Evolutionary conservation across 92 coral and sea anemone genomes (phyloP).

Genomic region (Nematostella vectensis): DNA sequence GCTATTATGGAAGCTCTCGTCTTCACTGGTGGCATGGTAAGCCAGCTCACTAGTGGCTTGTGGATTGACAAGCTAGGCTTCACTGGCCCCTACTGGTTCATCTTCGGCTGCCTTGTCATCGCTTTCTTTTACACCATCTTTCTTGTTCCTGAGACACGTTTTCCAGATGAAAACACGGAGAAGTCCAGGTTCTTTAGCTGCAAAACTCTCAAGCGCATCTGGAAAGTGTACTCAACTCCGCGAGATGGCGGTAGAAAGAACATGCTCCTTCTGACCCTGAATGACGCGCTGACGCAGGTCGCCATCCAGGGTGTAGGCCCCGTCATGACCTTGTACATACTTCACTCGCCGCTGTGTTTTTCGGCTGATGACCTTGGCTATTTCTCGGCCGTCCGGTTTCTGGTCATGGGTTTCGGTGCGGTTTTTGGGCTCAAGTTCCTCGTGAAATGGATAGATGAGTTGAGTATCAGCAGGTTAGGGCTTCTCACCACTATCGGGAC

Average conservation of each 20-base stretch:
- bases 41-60: conserved; percentile 67
- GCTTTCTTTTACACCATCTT: conserved; percentile 33
- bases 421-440: conserved; percentile 51
- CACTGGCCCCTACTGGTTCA: conserved; percentile 62
- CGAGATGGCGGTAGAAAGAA: conserved; percentile 35
- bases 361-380: conserved; percentile 60
- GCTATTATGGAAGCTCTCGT: conserved; percentile 53
- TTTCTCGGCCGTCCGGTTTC: conserved; percentile 37
- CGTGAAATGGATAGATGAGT: conserved; percentile 42
- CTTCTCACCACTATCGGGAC: conserved; percentile 26
- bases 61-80: conserved; percentile 56
- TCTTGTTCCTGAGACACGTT: conserved; percentile 58
- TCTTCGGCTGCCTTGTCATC: conserved; percentile 39
- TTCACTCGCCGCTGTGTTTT: conserved; percentile 62
- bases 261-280: conserved; percentile 36
- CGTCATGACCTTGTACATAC: conserved; percentile 33
- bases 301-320: conserved; percentile 26
- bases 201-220: conserved; percentile 34
- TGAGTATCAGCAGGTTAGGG: conserved; percentile 45
- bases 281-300: conserved; percentile 13
- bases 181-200: conserved; percentile 25
- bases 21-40: conserved; percentile 62
- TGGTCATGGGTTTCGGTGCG: conserved; percentile 46
- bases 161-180: conserved; percentile 1
- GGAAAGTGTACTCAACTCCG: conserved; percentile 30